These are phyloP conservation scores for Procambarus clarkii DNA, from an alignment of 1,140 invertebrate species.

Conservation along the genomic window DNA sequence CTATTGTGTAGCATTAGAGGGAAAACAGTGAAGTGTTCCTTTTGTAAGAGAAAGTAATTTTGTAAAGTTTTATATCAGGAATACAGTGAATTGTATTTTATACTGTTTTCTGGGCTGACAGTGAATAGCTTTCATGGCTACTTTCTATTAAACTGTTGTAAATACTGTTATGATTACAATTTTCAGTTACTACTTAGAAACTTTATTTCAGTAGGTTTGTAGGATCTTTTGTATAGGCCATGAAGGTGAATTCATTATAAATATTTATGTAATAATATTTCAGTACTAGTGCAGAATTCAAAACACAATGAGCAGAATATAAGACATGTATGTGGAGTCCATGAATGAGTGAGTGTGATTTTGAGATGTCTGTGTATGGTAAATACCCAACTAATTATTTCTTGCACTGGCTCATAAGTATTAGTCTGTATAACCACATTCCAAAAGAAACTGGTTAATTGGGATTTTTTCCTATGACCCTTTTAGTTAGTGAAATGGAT, in stretches of 20 bases:
- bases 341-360: constrained; percentile 44
- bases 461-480: constrained; percentile 47
- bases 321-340: constrained; percentile 47
- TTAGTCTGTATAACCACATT: constrained; percentile 66
- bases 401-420: constrained; percentile 63
- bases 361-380: constrained; percentile 32
- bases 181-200: constrained; percentile 57
- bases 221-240: constrained; percentile 53
- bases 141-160: constrained; percentile 56
- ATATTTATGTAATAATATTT: constrained; percentile 59
- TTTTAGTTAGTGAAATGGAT: constrained; percentile 56
- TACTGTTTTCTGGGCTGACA: constrained; percentile 66
- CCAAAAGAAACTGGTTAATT: constrained; percentile 55
- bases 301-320: constrained; percentile 9
- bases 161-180: constrained; percentile 58
- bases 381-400: constrained; percentile 62
- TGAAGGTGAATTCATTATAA: constrained; percentile 61
- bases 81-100: constrained; percentile 69
- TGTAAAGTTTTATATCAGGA: constrained; percentile 71
- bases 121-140: constrained; percentile 65
- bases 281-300: constrained; percentile 52
- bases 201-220: constrained; percentile 52
- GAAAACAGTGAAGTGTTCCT: constrained; percentile 53
- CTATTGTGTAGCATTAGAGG: constrained; percentile 61
- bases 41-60: constrained; percentile 68